phyloP scores from a whole-genome alignment of 2,888 invertebrate genomes.

The Scelioninae gen. 2 region DNA sequence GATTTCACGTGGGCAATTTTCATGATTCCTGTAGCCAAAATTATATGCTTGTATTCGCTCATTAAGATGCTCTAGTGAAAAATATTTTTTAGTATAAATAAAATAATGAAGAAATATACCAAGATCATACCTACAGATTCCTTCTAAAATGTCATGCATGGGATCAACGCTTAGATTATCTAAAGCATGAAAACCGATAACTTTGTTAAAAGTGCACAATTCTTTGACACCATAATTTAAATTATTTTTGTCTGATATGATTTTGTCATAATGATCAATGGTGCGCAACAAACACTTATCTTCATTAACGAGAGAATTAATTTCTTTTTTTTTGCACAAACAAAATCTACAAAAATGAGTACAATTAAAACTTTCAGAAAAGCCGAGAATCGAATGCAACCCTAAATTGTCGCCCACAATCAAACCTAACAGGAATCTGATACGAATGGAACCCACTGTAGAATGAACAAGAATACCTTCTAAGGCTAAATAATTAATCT shows the following conservation, averaged over 20 bases:
- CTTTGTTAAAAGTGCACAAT: constrained; percentile 23
- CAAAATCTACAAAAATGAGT: constrained; percentile 61
- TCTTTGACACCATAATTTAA: constrained; percentile 30
- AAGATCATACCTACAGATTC: constrained; percentile 35
- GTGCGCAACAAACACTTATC: constrained; percentile 13
- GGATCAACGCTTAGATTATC: constrained; percentile 34
- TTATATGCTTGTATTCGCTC: constrained; percentile 21
- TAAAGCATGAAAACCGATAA: constrained; percentile 32
- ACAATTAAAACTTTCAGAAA: constrained; percentile 53
- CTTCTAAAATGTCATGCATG: constrained; percentile 49
- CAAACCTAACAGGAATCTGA: constrained; percentile 54
- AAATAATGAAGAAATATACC: constrained; percentile 24
- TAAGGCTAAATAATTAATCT: constrained; percentile 48
- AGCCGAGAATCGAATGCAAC: constrained; percentile 57
- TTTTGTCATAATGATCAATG: constrained; percentile 7
- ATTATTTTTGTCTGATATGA: background rate
- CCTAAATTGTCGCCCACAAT: constrained; percentile 61
- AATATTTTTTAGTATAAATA: constrained; percentile 36
- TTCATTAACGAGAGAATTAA: constrained; percentile 45
- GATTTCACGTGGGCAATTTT: constrained; percentile 48
- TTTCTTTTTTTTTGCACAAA: constrained; percentile 33
- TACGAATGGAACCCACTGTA: background rate
- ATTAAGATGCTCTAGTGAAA: constrained; percentile 34
- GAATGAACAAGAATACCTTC: constrained; percentile 7
- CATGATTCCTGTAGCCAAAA: constrained; percentile 4